Evolutionary conservation across 2,113 vertebrate genomes (phyloP).

Genomic region (Percopsis transmontana): DNA sequence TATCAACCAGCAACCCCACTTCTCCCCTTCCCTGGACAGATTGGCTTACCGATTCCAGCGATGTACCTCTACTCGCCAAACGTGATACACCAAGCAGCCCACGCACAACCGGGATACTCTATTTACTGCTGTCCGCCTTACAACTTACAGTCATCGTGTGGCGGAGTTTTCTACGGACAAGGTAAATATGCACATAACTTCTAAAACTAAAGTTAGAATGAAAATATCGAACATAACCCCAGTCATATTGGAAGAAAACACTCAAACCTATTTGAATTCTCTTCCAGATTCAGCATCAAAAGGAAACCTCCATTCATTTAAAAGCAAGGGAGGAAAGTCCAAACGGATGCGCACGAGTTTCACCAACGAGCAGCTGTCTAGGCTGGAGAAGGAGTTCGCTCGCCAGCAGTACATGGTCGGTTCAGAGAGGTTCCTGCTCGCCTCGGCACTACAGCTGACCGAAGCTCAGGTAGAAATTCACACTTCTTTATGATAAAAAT

Average conservation of each 20-base stretch:
- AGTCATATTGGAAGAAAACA: background rate
- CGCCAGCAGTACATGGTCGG: constrained; percentile 88
- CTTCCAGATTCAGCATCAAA: constrained; percentile 73
- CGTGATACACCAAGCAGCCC: constrained; percentile 62
- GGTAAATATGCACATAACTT: constrained; percentile 57
- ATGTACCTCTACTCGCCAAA: constrained; percentile 60
- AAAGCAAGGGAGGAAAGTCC: constrained; percentile 77
- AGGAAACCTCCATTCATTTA: constrained; percentile 66
- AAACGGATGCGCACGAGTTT: constrained; percentile 85
- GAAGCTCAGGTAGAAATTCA: constrained; percentile 79
- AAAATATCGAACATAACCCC: background rate
- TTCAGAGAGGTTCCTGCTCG: constrained; percentile 81
- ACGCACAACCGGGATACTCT: constrained; percentile 62
- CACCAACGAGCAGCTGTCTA: constrained; percentile 84
- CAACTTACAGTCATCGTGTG: constrained; percentile 67
- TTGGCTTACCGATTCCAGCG: constrained; percentile 37
- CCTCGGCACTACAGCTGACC: constrained; percentile 79
- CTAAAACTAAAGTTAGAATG: background rate
- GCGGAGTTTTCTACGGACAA: constrained; percentile 73
- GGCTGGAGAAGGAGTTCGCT: constrained; percentile 84
- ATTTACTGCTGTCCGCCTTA: constrained; percentile 77
- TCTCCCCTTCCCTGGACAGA: constrained; percentile 51
- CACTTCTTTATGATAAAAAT: background rate
- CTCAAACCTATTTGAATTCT: background rate
- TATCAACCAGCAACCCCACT: constrained; percentile 18